Evolutionary conservation across 2,113 vertebrate genomes (phyloP).

Genomic region (Tachuris rubrigastra): DNA sequence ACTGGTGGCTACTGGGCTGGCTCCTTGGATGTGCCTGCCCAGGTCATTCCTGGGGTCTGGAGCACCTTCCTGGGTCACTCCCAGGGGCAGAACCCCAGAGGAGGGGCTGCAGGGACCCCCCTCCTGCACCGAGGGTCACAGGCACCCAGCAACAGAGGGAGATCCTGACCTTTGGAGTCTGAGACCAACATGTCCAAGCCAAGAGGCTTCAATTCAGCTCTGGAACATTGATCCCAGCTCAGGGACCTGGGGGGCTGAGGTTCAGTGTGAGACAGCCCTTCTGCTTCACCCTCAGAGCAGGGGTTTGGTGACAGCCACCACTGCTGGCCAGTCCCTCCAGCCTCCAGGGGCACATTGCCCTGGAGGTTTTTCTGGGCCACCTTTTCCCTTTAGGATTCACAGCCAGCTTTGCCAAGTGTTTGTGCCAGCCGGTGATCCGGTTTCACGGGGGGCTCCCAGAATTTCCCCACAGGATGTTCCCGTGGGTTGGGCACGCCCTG

Average conservation of each 20-base stretch:
- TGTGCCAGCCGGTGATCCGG: accelerated
- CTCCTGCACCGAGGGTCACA: too few relatives aligned
- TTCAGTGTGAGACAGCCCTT: neutral
- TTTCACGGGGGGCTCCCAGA: neutral
- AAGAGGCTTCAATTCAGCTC: neutral
- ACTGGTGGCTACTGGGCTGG: neutral
- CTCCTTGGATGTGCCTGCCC: neutral
- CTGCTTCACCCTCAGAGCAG: neutral
- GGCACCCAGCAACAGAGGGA: neutral
- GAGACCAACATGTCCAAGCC: neutral
- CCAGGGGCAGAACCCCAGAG: accelerated
- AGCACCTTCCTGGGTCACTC: neutral
- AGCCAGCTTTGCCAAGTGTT: neutral
- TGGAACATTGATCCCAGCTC: neutral
- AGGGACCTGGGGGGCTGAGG: neutral
- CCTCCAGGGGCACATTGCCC: neutral
- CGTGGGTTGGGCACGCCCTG: accelerated
- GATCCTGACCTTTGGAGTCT: neutral
- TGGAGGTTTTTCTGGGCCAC: neutral
- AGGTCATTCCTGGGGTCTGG: neutral
- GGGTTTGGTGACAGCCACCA: neutral
- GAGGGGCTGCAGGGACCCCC: neutral
- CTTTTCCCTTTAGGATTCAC: neutral
- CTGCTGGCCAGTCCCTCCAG: neutral
- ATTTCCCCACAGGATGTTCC: neutral